Evolutionary conservation across 1,140 invertebrate genomes (phyloP), one percentile per base, ranked within the genome.

Genomic region (Tetranychus urticae): DNA sequence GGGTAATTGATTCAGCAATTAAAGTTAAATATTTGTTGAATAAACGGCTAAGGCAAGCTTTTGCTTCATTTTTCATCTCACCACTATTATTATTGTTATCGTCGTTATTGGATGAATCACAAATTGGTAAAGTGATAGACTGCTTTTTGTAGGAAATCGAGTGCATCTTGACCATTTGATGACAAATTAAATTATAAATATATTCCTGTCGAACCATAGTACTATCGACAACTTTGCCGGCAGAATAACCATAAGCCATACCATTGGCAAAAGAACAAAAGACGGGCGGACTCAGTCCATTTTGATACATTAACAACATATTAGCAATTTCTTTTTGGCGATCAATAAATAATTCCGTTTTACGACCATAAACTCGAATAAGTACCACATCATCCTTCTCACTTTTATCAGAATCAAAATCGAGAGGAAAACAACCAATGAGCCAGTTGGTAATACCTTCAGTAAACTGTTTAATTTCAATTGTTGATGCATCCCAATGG

Each of bases 381-480:
- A 97, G 76, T 0, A 96, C 77, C 68, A 88, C 80, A 60, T 73
- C 67, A 8, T 59, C 48, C 67, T 82, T 75, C 61, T 75, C 71
- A 6, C 5, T 6, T 42, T 42, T 42, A 42, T 6, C 39, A 5
- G 39, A 10, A 42, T 42, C 39, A 42, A 42, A 42, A 42, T 42
- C 39, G 5, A 5, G 5, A 37, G 73, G 64, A 62, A 77, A 85
- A 66, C 88, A 85, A 36, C 84, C 85, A 55, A 96, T 76, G 62
- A 97, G 77, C 72, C 86, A 88, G 75, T 97, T 97, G 56, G 91
- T 92, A 59, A 93, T 90, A 37, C 92, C 92, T 78, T 91, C 86
- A 60, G 86, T 93, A 73, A 94, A 94, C 39, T 65, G 47, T 56
- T 65, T 65, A 2, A 48, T 52, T 31, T 58, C n/a, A 45, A 65